Evolutionary conservation across 2,797 vertebrate genomes (phyloP).

Genomic region (Chelidonichthys spinosus): DNA sequence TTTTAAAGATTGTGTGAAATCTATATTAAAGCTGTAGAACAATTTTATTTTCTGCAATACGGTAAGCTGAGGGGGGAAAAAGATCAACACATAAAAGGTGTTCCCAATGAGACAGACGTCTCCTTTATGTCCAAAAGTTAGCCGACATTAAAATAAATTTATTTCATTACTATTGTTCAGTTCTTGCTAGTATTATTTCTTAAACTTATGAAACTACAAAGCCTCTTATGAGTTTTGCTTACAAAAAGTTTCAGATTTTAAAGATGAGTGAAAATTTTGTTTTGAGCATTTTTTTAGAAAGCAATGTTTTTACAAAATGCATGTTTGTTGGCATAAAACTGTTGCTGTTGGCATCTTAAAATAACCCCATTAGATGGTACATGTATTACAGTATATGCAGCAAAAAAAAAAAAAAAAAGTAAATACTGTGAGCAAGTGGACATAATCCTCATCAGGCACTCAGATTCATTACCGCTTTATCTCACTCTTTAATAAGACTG

Average conservation of each 20-base stretch:
- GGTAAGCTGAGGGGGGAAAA: conserved; percentile 14
- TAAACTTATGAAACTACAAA: conserved; percentile 34
- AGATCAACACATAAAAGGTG: conserved; percentile 6
- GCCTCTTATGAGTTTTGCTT: conserved; percentile 5
- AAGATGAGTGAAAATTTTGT: conserved; percentile 39
- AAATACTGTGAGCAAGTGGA: conserved; percentile 67
- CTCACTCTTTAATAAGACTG: conserved; percentile 73
- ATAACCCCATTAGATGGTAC: conserved; percentile 40
- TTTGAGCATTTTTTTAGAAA: conserved; percentile 33
- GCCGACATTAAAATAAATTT: conserved; percentile 38
- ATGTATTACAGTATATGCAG: conserved; percentile 38
- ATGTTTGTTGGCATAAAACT: conserved; percentile 6
- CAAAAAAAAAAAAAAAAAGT: conserved; percentile 35
- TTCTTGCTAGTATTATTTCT: conserved; percentile 3
- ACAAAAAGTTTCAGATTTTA: conserved; percentile 35
- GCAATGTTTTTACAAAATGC: conserved; percentile 43
- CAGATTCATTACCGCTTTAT: conserved; percentile 59
- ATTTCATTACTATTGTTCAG: background rate
- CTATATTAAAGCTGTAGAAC: conserved; percentile 45
- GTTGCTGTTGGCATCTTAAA: conserved; percentile 50
- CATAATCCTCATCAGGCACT: conserved; percentile 73
- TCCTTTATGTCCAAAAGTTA: conserved; percentile 15
- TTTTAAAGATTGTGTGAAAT: conserved; percentile 28
- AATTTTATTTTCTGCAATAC: conserved; percentile 25
- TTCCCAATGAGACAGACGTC: conserved; percentile 33